Evolutionary conservation across 2,113 vertebrate genomes (phyloP).

Genomic region (Desmodus rotundus): DNA sequence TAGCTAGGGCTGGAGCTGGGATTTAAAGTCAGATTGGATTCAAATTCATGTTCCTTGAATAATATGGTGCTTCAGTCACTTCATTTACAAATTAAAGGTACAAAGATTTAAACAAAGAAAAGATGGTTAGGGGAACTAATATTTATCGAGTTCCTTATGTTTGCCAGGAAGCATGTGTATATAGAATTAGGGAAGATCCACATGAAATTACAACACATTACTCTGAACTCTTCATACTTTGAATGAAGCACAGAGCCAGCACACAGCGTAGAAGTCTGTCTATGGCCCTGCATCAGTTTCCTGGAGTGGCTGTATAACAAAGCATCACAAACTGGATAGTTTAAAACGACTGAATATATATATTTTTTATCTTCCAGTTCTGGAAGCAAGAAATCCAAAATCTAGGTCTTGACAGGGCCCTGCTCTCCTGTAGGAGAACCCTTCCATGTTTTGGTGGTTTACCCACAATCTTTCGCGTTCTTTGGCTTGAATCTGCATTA

Average conservation of each 20-base stretch:
- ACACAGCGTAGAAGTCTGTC: neutral
- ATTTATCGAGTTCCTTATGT: neutral
- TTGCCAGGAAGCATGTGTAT: neutral
- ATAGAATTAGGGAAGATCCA: neutral
- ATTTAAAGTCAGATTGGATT: neutral
- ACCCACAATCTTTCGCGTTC: neutral
- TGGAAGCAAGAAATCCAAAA: neutral
- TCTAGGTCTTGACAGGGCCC: neutral
- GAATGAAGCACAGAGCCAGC: neutral
- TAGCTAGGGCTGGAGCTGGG: neutral
- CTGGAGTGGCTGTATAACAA: neutral
- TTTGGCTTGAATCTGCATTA: neutral
- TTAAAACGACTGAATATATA: neutral
- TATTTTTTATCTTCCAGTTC: neutral
- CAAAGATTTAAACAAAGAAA: neutral
- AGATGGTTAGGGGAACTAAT: neutral
- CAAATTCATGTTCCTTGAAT: neutral
- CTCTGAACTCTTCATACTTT: neutral
- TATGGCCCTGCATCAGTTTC: neutral
- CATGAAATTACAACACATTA: neutral
- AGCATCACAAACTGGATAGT: neutral
- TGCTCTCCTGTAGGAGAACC: rapidly evolving
- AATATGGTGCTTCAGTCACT: neutral
- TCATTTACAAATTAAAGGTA: neutral
- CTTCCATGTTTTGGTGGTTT: neutral